Conservation (phyloP, 2,113 vertebrate genomes). For the Petrocephalus zakoni region DNA sequence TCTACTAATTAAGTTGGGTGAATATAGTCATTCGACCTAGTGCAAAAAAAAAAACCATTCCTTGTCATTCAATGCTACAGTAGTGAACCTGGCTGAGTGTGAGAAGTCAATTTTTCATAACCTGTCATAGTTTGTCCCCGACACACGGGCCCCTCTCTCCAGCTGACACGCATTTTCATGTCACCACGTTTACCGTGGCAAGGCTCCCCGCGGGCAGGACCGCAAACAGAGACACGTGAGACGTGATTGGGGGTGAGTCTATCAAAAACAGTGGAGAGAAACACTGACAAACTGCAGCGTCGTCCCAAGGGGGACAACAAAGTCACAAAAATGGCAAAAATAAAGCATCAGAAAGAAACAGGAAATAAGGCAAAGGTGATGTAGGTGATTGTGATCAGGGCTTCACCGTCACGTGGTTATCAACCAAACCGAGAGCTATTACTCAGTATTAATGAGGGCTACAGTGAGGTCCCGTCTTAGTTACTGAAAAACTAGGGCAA, state of each 20-base stretch:
- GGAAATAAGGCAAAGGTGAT: neutral
- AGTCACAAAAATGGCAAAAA: neutral
- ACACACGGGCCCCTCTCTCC: neutral
- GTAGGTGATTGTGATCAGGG: neutral
- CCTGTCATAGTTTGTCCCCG: neutral
- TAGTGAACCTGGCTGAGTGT: neutral
- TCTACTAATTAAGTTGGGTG: neutral
- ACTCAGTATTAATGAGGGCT: neutral
- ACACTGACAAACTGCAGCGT: neutral
- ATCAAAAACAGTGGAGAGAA: neutral
- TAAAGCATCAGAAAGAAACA: neutral
- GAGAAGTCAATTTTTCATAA: neutral
- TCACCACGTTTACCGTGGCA: neutral
- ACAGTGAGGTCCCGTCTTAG: neutral
- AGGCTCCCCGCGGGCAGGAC: neutral
- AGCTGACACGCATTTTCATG: neutral
- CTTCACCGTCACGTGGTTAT: neutral
- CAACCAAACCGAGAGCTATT: neutral
- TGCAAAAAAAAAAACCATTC: neutral
- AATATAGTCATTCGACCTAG: constrained; percentile 22
- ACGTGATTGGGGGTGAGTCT: neutral
- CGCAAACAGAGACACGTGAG: neutral
- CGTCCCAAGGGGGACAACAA: neutral
- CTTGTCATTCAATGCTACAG: neutral
- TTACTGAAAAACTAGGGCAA: neutral